phyloP scores from a whole-genome alignment of 2,888 invertebrate genomes.

The Caenorhabditis sp. region DNA sequence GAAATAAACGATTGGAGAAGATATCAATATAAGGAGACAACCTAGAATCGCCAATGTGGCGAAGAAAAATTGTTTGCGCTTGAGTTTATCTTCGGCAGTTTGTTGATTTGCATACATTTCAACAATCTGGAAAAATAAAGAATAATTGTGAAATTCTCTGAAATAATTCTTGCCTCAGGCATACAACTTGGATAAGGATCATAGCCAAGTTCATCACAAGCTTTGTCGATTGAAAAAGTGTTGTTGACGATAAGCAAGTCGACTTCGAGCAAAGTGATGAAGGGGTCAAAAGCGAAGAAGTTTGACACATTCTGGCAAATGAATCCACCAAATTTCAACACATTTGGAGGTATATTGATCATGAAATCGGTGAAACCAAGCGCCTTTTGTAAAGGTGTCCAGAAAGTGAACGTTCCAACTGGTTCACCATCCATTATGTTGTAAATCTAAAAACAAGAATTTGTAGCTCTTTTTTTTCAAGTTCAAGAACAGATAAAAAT shows the following conservation, averaged over 20 bases:
- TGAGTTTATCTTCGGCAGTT: neutral
- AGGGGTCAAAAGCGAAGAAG: conserved; percentile 9
- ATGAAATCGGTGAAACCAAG: conserved; percentile 3
- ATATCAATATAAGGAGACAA: too few relatives aligned
- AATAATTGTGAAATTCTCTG: neutral
- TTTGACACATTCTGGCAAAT: conserved; percentile 2
- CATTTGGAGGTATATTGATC: neutral
- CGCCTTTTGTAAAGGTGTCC: conserved; percentile 17
- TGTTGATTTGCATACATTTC: neutral
- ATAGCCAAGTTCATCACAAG: conserved; percentile 14
- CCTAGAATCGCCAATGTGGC: too few relatives aligned
- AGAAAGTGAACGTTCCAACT: conserved; percentile 29
- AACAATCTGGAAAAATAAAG: neutral
- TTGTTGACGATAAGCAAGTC: conserved; percentile 14
- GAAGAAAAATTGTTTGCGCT: too few relatives aligned
- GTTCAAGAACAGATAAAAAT: neutral
- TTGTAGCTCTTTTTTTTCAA: neutral
- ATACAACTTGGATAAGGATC: conserved; percentile 17
- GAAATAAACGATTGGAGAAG: too few relatives aligned
- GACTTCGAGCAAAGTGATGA: conserved; percentile 15
- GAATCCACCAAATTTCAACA: neutral
- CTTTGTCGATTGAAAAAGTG: conserved; percentile 18
- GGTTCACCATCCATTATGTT: conserved; percentile 23
- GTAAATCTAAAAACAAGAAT: conserved; percentile 15
- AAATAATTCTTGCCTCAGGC: conserved; percentile 7